Percentiles rank a stretch among this genome's conserved stretches.
Evolutionary conservation across 2,888 invertebrate species (phyloP).

Genomic region (Eupithecia exiguata): DNA sequence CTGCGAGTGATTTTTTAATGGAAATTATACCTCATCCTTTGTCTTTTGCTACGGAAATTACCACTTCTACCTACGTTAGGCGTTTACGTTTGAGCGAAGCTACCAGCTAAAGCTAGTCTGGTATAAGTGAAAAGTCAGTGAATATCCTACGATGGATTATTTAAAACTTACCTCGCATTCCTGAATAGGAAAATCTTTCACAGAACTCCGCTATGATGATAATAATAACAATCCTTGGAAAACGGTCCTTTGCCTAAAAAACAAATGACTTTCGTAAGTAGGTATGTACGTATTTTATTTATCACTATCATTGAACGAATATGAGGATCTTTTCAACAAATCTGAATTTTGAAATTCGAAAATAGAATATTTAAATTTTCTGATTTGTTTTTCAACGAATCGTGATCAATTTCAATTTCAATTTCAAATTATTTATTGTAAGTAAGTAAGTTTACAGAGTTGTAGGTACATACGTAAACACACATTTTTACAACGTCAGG

Average conservation of each 20-base stretch:
- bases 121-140: not conserved
- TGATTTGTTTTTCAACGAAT: not conserved
- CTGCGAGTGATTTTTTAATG: not conserved
- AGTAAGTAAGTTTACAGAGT: too few relatives aligned
- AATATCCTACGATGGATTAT: not conserved
- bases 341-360: not conserved
- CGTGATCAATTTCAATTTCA: too few relatives aligned
- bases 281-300: too few relatives aligned
- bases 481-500: too few relatives aligned
- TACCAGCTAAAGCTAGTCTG: too few relatives aligned
- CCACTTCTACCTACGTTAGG: not conserved
- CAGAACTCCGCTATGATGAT: conserved; percentile 97
- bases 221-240: conserved; percentile 93
- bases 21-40: not conserved
- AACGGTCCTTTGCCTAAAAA: conserved; percentile 70
- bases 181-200: conserved; percentile 97
- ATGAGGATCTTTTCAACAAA: too few relatives aligned
- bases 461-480: too few relatives aligned
- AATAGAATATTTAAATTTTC: not conserved
- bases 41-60: not conserved
- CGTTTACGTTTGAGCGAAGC: not conserved
- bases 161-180: conserved; percentile 91
- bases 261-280: not conserved
- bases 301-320: too few relatives aligned
- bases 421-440: too few relatives aligned